A percentile compares a stretch with the other conserved stretches of the same genome.
Evolutionary conservation across 2,888 invertebrate species (phyloP).

Genomic region (Eueremaeus valkanovi): DNA sequence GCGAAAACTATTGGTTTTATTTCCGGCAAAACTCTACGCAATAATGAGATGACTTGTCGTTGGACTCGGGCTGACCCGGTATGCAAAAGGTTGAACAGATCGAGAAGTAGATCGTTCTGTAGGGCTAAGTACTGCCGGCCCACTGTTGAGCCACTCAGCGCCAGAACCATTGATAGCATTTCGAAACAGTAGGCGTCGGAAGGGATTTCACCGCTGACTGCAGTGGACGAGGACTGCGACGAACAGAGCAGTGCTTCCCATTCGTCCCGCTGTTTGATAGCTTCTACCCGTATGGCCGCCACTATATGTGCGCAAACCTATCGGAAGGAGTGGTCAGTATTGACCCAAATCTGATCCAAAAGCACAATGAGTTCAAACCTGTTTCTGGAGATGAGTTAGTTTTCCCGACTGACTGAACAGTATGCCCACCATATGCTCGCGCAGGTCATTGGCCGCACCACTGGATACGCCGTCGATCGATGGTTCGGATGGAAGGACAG

Average conservation of each 20-base stretch:
- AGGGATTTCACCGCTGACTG: constrained; percentile 41
- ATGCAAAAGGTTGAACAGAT: constrained; percentile 79
- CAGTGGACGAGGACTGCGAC: constrained; percentile 44
- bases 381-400: constrained; percentile 84
- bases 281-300: constrained; percentile 83
- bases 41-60: constrained; percentile 79
- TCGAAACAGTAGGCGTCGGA: constrained; percentile 94
- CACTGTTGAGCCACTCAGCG: constrained; percentile 84
- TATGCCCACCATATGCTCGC: constrained; percentile 95
- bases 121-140: constrained; percentile 85
- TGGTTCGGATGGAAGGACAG: constrained; percentile 44
- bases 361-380: constrained; percentile 59
- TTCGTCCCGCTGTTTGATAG: constrained; percentile 77
- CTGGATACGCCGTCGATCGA: neutral
- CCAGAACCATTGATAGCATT: constrained; percentile 90
- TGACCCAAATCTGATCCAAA: constrained; percentile 12
- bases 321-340: constrained; percentile 38
- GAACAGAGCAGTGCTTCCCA: constrained; percentile 68
- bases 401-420: constrained; percentile 82
- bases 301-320: constrained; percentile 68
- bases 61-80: constrained; percentile 93
- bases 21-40: constrained; percentile 82
- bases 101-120: constrained; percentile 75
- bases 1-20: constrained; percentile 79
- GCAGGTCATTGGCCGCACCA: constrained; percentile 64